Evolutionary conservation across 2,888 invertebrate species (phyloP), one percentile per base, ranked within the genome.

Genomic region (Heliconius ismenius): DNA sequence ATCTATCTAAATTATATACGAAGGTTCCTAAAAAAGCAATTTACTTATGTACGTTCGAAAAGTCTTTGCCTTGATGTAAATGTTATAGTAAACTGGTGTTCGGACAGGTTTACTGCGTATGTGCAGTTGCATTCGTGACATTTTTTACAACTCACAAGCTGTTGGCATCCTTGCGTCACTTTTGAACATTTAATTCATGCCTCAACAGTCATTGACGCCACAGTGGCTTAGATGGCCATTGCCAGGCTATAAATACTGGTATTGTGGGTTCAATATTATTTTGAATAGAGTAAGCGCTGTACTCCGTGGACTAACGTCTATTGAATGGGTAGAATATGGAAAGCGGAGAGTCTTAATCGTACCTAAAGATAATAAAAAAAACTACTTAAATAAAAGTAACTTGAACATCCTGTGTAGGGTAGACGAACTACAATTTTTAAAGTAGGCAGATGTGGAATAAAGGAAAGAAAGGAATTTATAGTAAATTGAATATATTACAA

Each of bases 21-120:
- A 62, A 36, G 26, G 60, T n/a, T 62, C 21, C 36, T 18, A 73
- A 32, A 32, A 60, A 73, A 62, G 43, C 62, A 18, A 10, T 28
- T 21, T 58, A 32, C 0, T 4, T 32, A 26, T 49, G 11, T 76
- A 73, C 74, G 74, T 70, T 63, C 70, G 65, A 77, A 73, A 49
- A 78, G 74, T 76, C 78, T 78, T 78, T 78, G 78, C 80, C 79
- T 80, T 79, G 79, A 80, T 76, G 78, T 78, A 77, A 79, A 80
- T 76, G 76, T 76, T 79, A 78, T 77, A 76, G 76, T 75, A 69
- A 77, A 79, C 80, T 73, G 75, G 77, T 78, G 76, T 79, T 73
- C 78, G 74, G 81, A 82, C 81, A 81, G 81, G 82, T 82, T 82
- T 81, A 80, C 76, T 79, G 77, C 80, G 78, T 77, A 80, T 78